Evolutionary conservation across 1,140 invertebrate species (phyloP), one percentile per base, ranked within the genome.

Genomic region (Mesaphorura yosii): DNA sequence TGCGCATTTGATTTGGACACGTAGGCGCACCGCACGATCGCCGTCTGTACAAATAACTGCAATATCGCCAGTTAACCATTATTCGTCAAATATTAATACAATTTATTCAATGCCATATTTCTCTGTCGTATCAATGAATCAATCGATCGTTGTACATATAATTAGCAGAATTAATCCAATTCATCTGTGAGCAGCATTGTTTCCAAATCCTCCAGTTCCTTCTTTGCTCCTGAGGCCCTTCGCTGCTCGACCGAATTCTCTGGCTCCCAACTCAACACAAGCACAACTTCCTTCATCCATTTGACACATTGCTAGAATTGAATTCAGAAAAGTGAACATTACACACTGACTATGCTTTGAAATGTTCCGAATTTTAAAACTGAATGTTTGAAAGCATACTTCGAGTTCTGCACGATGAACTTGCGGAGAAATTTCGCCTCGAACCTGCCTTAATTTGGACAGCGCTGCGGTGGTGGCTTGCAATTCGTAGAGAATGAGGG

Each of bases 401-500:
- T 55, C 40, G 12, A 63, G 37, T 45, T 63, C 60, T 4, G 57
- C 52, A 4, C 51, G 19, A 46, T 63, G 60, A 12, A 26, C 48
- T 15, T 54, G 38, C 19, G 37, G 1, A 6, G 60, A 55, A 46
- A 63, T 59, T 25, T 63, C 60, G 14, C 51, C 55, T 31, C 46
- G 25, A 19, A 41, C 46, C 10, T 48, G 38, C 41, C 51, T 41
- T n/a, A 59, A 25, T 41, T 63, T 59, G 1, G 57, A 57, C 23
- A 63, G 28, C 4, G 42, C 49, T 17, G 28, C 44, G 29, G 79
- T 65, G 0, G 75, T 73, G 25, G 76, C 73, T 62, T 83, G 78
- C 17, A 81, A 64, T 57, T 83, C 80, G 25, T 80, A 72, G 0
- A 82, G 66, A 26, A 84, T 67, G 17, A 75, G 71, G 0, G 78